phyloP scores from a whole-genome alignment of 2,888 invertebrate genomes.

The Hyposoter didymator region DNA sequence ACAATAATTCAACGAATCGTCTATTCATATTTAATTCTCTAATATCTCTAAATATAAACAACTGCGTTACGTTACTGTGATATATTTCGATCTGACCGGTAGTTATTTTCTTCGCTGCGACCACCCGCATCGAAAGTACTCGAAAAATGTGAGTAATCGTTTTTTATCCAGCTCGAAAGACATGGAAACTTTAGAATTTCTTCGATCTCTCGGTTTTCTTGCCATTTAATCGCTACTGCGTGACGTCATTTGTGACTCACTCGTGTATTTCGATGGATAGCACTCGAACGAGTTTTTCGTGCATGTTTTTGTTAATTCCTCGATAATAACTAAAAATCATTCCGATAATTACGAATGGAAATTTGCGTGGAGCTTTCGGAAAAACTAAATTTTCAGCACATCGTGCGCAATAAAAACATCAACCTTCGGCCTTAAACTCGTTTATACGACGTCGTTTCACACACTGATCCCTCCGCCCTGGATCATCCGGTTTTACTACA shows the following conservation, averaged over 20 bases:
- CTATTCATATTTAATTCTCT: not conserved
- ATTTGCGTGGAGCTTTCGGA: not conserved
- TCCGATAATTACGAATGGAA: not conserved
- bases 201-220: not conserved
- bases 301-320: too few relatives aligned
- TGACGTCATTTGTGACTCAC: constrained; percentile 4
- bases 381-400: not conserved
- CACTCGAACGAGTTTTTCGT: not conserved
- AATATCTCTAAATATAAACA: not conserved
- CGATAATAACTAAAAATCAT: not conserved
- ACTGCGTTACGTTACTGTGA: not conserved
- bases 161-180: not conserved
- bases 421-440: too few relatives aligned
- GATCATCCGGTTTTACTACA: too few relatives aligned
- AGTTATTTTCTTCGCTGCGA: not conserved
- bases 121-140: not conserved
- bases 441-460: too few relatives aligned
- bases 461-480: too few relatives aligned
- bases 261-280: not conserved
- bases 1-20: not conserved
- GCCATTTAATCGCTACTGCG: not conserved
- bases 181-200: not conserved
- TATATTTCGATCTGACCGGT: not conserved
- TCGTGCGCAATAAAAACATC: too few relatives aligned
- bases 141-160: not conserved